phyloP scores from a whole-genome alignment of 2,888 invertebrate genomes.

The Panzeria rudis region DNA sequence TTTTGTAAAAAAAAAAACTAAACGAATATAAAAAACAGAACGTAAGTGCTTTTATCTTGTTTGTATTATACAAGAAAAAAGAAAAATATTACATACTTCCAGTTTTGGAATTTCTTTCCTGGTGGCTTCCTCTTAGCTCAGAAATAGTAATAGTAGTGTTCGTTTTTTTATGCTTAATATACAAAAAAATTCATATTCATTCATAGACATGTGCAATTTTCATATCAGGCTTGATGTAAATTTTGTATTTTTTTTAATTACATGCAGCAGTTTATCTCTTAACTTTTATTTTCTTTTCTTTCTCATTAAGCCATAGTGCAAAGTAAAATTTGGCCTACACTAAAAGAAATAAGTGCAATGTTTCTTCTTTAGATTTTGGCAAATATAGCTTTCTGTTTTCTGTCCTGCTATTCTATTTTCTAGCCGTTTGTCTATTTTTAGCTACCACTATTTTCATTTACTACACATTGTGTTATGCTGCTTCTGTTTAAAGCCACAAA shows the following conservation, averaged over 20 bases:
- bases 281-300: not conserved
- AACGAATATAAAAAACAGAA: conserved; percentile 1
- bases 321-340: not conserved
- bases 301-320: conserved; percentile 1
- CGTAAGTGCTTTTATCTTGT: conserved; percentile 3
- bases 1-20: conserved; percentile 1
- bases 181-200: conserved; percentile 22
- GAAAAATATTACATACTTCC: not conserved
- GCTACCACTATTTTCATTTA: conserved; percentile 1
- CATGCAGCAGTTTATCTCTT: not conserved
- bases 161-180: conserved; percentile 41
- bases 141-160: not conserved
- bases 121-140: conserved; percentile 18
- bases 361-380: not conserved
- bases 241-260: not conserved
- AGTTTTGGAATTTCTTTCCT: conserved; percentile 41
- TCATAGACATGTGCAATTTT: conserved; percentile 38
- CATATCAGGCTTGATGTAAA: conserved; percentile 10
- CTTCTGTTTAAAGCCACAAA: conserved; percentile 46
- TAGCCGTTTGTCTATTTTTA: not conserved
- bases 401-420: not conserved
- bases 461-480: conserved; percentile 33
- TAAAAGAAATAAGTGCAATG: not conserved
- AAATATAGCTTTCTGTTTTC: too few species aligned
- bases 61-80: not conserved